Base-by-base conservation (phyloP, 2,797 vertebrate species). In the Neosalanx taihuensis region DNA sequence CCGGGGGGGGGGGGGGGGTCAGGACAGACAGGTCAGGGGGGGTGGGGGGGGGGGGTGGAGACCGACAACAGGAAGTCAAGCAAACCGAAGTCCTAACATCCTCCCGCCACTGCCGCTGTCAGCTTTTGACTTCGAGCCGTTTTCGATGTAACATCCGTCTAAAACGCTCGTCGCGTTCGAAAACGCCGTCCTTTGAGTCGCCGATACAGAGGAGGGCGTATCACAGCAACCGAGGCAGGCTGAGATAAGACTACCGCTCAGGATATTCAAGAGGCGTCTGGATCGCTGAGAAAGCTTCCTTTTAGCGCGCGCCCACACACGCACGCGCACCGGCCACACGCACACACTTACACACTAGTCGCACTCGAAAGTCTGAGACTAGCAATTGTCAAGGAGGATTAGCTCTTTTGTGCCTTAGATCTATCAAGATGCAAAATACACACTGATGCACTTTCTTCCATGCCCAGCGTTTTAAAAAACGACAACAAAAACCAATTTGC, bases 1-100 rank as follows among this genome's bases (percentile, higher is more conserved):
- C 1, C 29, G 58, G 71, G 17, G 74, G 23, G n/a, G n/a, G n/a
- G n/a, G n/a, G n/a, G n/a, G 70, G 12, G 70, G 23, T 74, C 56
- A 68, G 65, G 23, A 69, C 46, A 69, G 46, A 41, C 30, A 63
- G 29, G 59, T 59, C 41, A 18, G 56, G n/a, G n/a, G n/a, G n/a
- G n/a, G n/a, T n/a, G n/a, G n/a, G n/a, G n/a, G n/a, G n/a, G n/a
- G n/a, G n/a, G 37, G 5, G 23, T 10, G 15, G 20, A 49, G 15
- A 53, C 9, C 4, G 9, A 20, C 5, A 57, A 29, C 10, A 51
- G 30, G 33, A 64, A 73, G 69, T 37, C 69, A 76, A 46, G 31
- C 17, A 4, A 12, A 71, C 60, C 31, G 12, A 15, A 17, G 12
- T 17, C 10, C 6, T 20, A 2, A 41, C 10, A 41, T 13, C 37